A percentile compares a stretch with the other conserved stretches of the same genome.
Conservation (phyloP, 35 echinoderm and acorn worm species). For the Ptychodera flava region DNA sequence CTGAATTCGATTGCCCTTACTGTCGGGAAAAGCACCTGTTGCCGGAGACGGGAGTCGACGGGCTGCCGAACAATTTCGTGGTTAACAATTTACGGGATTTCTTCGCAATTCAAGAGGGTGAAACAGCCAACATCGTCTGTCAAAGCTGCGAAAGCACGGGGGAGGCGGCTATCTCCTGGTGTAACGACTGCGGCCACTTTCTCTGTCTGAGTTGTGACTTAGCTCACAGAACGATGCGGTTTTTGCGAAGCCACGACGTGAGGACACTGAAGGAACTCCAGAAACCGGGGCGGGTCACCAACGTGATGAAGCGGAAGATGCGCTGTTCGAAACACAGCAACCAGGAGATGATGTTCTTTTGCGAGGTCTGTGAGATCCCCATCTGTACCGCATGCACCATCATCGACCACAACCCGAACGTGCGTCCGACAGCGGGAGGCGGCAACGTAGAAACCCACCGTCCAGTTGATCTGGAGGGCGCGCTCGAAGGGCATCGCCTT, state of each 20-base stretch:
- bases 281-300: not conserved
- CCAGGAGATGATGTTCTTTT: constrained; percentile 24
- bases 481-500: not conserved
- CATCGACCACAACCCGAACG: constrained; percentile 12
- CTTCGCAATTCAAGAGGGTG: not conserved
- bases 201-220: constrained; percentile 19
- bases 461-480: not conserved
- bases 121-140: constrained; percentile 21
- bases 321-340: constrained; percentile 21
- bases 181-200: constrained; percentile 32
- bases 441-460: not conserved
- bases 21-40: not conserved
- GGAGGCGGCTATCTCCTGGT: constrained; percentile 10
- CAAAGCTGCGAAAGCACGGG: constrained; percentile 4
- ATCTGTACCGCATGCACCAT: constrained; percentile 22
- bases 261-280: constrained; percentile 3
- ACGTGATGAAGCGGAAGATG: not conserved
- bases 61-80: not conserved
- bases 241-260: constrained; percentile 21
- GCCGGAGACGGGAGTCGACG: not conserved
- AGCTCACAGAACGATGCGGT: constrained; percentile 6
- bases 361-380: constrained; percentile 18
- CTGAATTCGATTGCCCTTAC: not conserved
- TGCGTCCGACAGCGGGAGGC: not conserved
- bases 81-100: not conserved